Evolutionary conservation across 2,888 invertebrate species (phyloP).

Genomic region (Tricholauxania praeusta): DNA sequence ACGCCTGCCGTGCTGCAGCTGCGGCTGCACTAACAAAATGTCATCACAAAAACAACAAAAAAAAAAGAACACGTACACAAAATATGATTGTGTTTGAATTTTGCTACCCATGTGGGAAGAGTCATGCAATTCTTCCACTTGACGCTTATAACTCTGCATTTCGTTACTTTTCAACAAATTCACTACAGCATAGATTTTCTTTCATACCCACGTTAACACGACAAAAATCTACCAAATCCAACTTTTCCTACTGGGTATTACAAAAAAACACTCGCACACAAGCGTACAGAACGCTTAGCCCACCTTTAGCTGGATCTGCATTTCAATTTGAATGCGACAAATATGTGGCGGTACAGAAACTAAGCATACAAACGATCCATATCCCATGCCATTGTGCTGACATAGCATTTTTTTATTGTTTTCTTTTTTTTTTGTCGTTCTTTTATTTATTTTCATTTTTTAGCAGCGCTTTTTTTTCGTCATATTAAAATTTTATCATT

Average conservation of each 20-base stretch:
- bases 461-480: constrained; percentile 3
- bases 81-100: background rate
- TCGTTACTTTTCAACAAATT: no score
- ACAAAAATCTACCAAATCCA: no score
- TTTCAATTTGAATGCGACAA: constrained; percentile 12
- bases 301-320: constrained; percentile 16
- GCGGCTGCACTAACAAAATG: background rate
- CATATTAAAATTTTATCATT: constrained; percentile 22
- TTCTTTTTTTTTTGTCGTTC: background rate
- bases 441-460: background rate
- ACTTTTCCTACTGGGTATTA: background rate
- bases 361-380: background rate
- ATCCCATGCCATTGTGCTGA: background rate
- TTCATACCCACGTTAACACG: no score
- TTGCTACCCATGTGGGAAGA: background rate
- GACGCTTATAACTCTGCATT: no score
- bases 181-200: no score
- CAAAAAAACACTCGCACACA: background rate
- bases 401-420: background rate
- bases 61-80: background rate
- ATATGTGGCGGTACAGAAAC: background rate
- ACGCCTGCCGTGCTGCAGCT: background rate
- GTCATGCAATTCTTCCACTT: no score
- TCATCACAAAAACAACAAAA: constrained; percentile 6
- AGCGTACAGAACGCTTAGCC: background rate